A percentile compares a stretch with the other conserved stretches of the same genome.
These are phyloP conservation scores for Geophilus truncorum DNA, from an alignment of 2,888 invertebrate species.

Conservation along the genomic window DNA sequence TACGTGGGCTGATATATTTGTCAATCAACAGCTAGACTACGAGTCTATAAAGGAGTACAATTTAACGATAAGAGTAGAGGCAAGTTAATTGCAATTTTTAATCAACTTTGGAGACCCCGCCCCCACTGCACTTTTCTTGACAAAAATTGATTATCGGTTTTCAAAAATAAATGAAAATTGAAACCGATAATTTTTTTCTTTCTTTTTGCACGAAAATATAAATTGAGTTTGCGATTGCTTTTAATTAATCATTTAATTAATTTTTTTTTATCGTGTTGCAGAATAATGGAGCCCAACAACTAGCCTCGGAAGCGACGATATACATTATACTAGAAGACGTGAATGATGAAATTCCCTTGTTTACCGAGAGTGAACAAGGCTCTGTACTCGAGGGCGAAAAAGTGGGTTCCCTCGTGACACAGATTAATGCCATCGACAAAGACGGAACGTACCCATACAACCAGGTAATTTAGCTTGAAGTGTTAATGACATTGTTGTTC, in stretches of 20 bases:
- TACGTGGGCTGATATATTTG: conserved; percentile 86
- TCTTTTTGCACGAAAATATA: background rate
- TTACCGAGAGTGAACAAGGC: conserved; percentile 91
- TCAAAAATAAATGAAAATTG: too few species aligned
- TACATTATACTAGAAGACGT: conserved; percentile 91
- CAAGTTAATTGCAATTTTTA: conserved; percentile 51
- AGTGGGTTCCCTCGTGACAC: conserved; percentile 89
- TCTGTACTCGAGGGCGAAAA: conserved; percentile 92
- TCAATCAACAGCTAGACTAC: conserved; percentile 91
- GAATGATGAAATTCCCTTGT: conserved; percentile 93
- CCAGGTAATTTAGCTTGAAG: conserved; percentile 58
- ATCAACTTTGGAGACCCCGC: background rate
- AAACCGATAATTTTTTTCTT: background rate
- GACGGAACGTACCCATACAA: conserved; percentile 93
- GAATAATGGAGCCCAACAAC: conserved; percentile 93
- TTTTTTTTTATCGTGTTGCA: conserved; percentile 48
- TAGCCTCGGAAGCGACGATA: conserved; percentile 90
- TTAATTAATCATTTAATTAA: background rate
- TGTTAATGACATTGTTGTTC: too few species aligned
- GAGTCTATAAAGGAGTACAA: conserved; percentile 94
- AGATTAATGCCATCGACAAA: conserved; percentile 93
- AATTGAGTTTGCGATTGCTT: too few species aligned
- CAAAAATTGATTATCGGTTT: background rate
- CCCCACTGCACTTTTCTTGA: background rate
- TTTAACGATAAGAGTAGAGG: conserved; percentile 92